Conservation (phyloP, 2,113 vertebrate genomes). For the Petroica traversi region DNA sequence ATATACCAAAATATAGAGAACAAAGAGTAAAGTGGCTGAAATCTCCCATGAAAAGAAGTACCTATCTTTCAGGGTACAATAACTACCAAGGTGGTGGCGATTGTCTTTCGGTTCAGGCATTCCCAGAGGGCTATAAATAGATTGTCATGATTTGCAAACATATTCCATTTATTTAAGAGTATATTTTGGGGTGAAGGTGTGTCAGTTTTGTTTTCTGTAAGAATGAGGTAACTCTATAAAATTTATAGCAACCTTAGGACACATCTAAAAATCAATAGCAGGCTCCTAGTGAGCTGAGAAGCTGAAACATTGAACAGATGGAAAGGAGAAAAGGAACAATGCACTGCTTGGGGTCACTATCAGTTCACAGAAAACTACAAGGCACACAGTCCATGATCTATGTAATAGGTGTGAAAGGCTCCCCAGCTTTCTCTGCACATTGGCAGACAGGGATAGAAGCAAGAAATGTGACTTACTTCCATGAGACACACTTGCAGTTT, state of each 20-base stretch:
- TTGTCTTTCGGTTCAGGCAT: neutral
- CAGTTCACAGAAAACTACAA: neutral
- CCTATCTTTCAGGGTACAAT: neutral
- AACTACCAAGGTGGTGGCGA: neutral
- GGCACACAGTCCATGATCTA: neutral
- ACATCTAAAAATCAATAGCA: constrained; percentile 3
- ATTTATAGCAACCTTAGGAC: neutral
- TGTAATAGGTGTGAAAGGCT: neutral
- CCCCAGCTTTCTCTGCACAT: neutral
- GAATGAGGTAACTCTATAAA: neutral
- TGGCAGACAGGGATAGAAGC: too few relatives aligned
- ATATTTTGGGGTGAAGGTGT: neutral
- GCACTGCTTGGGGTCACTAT: neutral
- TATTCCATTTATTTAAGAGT: neutral
- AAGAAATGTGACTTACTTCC: too few relatives aligned
- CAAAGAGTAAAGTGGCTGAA: neutral
- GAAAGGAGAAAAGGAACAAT: neutral
- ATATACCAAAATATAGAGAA: neutral
- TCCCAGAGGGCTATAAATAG: neutral
- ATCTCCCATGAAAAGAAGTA: neutral
- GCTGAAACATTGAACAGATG: constrained; percentile 8
- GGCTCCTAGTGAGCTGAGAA: neutral
- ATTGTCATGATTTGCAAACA: neutral
- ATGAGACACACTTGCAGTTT: too few relatives aligned
- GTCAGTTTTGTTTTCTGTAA: neutral